These are phyloP conservation scores for Laothoe populi DNA, from an alignment of 2,888 invertebrate genomes.

Conservation along the genomic window DNA sequence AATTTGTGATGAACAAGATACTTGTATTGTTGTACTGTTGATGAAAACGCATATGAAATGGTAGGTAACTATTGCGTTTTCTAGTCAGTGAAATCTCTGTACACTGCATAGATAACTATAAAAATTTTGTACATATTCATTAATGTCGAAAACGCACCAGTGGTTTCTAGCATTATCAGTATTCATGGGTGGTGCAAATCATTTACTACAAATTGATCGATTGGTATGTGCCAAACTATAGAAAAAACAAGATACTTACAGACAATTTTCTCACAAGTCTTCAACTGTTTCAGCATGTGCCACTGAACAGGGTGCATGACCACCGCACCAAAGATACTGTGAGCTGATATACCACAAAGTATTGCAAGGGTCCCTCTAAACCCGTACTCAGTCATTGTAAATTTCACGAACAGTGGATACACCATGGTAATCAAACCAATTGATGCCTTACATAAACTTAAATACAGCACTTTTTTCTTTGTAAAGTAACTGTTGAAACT, in stretches of 20 bases:
- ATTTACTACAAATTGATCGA: too few relatives aligned
- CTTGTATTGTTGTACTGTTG: too few relatives aligned
- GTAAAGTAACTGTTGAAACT: constrained; percentile 91
- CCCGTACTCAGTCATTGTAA: constrained; percentile 86
- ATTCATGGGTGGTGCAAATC: too few relatives aligned
- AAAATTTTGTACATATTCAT: too few relatives aligned
- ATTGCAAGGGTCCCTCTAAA: constrained; percentile 89
- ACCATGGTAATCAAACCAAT: constrained; percentile 88
- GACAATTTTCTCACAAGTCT: constrained; percentile 71
- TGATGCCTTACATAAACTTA: constrained; percentile 88
- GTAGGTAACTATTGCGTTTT: too few relatives aligned
- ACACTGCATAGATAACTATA: too few relatives aligned
- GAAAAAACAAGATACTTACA: constrained; percentile 61
- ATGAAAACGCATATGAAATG: too few relatives aligned
- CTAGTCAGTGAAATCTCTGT: too few relatives aligned
- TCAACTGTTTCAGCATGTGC: constrained; percentile 85
- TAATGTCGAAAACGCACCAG: too few relatives aligned
- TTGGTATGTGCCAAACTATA: too few relatives aligned
- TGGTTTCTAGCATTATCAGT: too few relatives aligned
- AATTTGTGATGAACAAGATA: too few relatives aligned
- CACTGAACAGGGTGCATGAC: constrained; percentile 90
- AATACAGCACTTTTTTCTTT: constrained; percentile 88
- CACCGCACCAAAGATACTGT: constrained; percentile 88
- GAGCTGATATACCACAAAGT: constrained; percentile 87
- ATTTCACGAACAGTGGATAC: constrained; percentile 87